These are phyloP conservation scores for Sitophilus oryzae DNA, from an alignment of 1,140 invertebrate genomes.

Conservation along the genomic window DNA sequence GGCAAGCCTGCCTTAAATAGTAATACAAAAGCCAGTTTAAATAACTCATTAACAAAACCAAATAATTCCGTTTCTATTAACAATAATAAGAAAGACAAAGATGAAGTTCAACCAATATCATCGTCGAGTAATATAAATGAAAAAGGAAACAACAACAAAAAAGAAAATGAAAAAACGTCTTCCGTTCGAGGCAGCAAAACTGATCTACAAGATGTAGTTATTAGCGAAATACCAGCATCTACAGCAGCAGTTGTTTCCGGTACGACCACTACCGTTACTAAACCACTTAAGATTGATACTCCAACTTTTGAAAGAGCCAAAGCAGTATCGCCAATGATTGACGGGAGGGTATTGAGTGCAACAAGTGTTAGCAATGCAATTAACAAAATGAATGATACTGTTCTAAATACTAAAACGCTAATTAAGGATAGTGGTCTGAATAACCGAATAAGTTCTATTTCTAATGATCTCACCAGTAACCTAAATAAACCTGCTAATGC, in stretches of 20 bases:
- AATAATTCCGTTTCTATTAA: slow-evolving; percentile 8
- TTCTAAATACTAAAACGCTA: slow-evolving; percentile 40
- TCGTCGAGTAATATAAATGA: not conserved
- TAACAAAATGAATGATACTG: slow-evolving; percentile 44
- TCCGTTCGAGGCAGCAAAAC: slow-evolving; percentile 7
- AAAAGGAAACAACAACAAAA: no score
- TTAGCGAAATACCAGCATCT: slow-evolving; percentile 25
- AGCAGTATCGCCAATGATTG: slow-evolving; percentile 35
- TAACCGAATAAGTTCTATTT: slow-evolving; percentile 32
- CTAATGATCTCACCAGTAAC: slow-evolving; percentile 24
- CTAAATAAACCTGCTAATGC: slow-evolving; percentile 13
- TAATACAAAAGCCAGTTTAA: slow-evolving; percentile 1
- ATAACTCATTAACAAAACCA: not conserved
- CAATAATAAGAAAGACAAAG: slow-evolving; percentile 12
- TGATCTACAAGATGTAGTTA: slow-evolving; percentile 6
- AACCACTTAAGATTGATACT: slow-evolving; percentile 41
- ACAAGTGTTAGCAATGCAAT: slow-evolving; percentile 42
- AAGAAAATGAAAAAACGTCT: slow-evolving; percentile 4
- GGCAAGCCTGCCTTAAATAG: no score
- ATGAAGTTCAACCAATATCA: not conserved
- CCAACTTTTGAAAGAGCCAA: slow-evolving; percentile 29
- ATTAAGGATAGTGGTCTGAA: slow-evolving; percentile 37
- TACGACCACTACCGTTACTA: slow-evolving; percentile 38
- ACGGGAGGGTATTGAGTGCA: slow-evolving; percentile 39
- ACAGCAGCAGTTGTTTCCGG: slow-evolving; percentile 38